Evolutionary conservation across 2,113 vertebrate species (phyloP), one percentile per base, ranked within the genome.

Genomic region (Symphodus melops): DNA sequence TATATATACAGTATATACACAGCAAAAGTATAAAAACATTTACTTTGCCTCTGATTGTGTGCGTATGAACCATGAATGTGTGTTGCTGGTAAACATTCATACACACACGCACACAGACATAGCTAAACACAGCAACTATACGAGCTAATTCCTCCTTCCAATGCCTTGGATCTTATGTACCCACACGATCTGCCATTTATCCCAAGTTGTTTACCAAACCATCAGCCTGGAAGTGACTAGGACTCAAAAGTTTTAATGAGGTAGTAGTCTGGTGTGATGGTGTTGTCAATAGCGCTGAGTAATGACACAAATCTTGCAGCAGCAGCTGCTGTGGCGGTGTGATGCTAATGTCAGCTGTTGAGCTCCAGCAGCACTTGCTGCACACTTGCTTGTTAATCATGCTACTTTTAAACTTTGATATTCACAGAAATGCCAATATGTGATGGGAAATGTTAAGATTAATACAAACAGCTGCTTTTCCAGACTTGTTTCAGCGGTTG

Each of bases 271-370:
- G 58, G 75, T 75, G 84, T 75, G 73, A 83, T 85, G 64, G 59
- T 78, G 76, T 54, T 67, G 79, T 75, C 79, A 75, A 82, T 82
- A 72, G 51, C 1, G 3, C 61, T 42, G 79, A 77, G 75, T 82
- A 80, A 84, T 86, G 75, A 72, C 53, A 66, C 55, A 83, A 86
- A 84, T 84, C 69, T 68, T 46, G 54, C 33, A 8, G n/a, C 62
- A 52, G 72, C 75, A 60, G 79, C 77, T 66, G 77, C 71, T 60
- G 16, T 9, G 0, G 73, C 48, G 41, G 42, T 7, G 33, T 59
- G 63, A 68, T 73, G 76, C 66, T 55, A 67, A 70, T 56, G 78
- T 82, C 77, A 82, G 72, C 81, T 72, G 54, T 73, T 86, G 74
- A 79, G 42, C 75, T 70, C 21, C 57, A 39, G 54, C 53, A 56